Percentiles rank a stretch among this genome's conserved stretches.
These are phyloP conservation scores for Hexactinellida sp. DNA, from an alignment of 37 sponge, comb jelly and placozoan species.

Conservation along the genomic window DNA sequence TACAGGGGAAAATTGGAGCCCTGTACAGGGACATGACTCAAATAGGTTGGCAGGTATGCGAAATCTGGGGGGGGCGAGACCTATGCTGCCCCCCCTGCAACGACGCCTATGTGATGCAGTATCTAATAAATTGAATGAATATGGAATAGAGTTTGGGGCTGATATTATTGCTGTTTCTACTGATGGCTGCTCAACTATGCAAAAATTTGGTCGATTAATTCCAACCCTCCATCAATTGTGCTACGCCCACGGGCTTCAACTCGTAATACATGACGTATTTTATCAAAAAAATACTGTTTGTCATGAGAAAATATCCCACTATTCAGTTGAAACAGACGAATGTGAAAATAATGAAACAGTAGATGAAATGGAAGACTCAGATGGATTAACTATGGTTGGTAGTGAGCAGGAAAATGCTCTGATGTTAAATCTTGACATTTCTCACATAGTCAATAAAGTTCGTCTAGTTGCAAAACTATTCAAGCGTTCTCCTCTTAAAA, in stretches of 20 bases:
- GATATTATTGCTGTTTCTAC: slow-evolving; percentile 15
- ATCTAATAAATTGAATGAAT: slow-evolving; percentile 11
- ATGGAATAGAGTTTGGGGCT: not conserved
- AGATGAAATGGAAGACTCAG: slow-evolving; percentile 17
- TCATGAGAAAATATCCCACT: slow-evolving; percentile 17
- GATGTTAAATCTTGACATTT: slow-evolving; percentile 9
- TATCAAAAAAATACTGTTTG: slow-evolving; percentile 12
- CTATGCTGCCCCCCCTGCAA: too few relatives aligned
- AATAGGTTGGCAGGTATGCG: too few relatives aligned
- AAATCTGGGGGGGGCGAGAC: too few relatives aligned
- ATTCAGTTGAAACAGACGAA: slow-evolving; percentile 4
- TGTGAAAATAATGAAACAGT: not conserved
- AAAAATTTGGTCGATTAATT: not conserved
- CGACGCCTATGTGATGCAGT: too few relatives aligned
- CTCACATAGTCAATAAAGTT: slow-evolving; percentile 4
- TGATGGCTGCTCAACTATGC: slow-evolving; percentile 8
- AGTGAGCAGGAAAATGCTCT: not conserved
- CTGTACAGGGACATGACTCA: too few relatives aligned
- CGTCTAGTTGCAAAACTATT: slow-evolving; percentile 6
- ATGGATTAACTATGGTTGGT: slow-evolving; percentile 6
- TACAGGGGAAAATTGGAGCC: too few relatives aligned
- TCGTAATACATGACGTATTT: slow-evolving; percentile 17
- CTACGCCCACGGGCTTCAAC: slow-evolving; percentile 11
- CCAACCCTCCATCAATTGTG: slow-evolving; percentile 12
- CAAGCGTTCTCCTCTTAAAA: slow-evolving; percentile 16